These are phyloP conservation scores for Nasonia oneida DNA, from an alignment of 2,888 invertebrate species.

Conservation along the genomic window DNA sequence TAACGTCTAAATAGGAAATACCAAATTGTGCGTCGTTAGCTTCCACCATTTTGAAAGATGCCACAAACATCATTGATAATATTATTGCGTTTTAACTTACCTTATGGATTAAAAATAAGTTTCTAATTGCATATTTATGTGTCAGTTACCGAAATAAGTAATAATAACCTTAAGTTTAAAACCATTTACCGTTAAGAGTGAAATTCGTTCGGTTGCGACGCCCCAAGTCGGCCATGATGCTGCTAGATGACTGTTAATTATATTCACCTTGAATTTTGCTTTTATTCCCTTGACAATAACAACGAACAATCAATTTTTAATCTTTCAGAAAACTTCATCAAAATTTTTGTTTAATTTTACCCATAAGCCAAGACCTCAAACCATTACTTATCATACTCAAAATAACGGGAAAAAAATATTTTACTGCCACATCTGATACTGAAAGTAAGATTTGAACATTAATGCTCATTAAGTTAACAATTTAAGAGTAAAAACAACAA, in stretches of 20 bases:
- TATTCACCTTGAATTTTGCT: conserved; percentile 52
- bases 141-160: not conserved
- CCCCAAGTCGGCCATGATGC: conserved; percentile 34
- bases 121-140: not conserved
- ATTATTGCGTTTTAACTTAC: not conserved
- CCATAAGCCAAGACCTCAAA: conserved; percentile 36
- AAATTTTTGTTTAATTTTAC: conserved; percentile 57
- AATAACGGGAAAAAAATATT: not conserved
- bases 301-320: conserved; percentile 42
- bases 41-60: conserved; percentile 12
- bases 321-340: conserved; percentile 41
- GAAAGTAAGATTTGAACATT: not conserved
- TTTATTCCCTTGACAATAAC: conserved; percentile 25
- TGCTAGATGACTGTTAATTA: conserved; percentile 7
- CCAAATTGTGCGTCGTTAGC: not conserved
- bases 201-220: not conserved
- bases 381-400: not conserved
- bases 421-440: not conserved
- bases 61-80: not conserved
- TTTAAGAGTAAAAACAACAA: not conserved
- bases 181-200: not conserved
- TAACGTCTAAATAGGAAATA: not conserved
- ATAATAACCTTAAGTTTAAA: not conserved
- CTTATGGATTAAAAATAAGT: not conserved
- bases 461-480: not conserved